Percentiles rank a stretch among this genome's conserved stretches.
phyloP scores from a whole-genome alignment of 1,140 invertebrate genomes.

The Heliconius eleuchia region DNA sequence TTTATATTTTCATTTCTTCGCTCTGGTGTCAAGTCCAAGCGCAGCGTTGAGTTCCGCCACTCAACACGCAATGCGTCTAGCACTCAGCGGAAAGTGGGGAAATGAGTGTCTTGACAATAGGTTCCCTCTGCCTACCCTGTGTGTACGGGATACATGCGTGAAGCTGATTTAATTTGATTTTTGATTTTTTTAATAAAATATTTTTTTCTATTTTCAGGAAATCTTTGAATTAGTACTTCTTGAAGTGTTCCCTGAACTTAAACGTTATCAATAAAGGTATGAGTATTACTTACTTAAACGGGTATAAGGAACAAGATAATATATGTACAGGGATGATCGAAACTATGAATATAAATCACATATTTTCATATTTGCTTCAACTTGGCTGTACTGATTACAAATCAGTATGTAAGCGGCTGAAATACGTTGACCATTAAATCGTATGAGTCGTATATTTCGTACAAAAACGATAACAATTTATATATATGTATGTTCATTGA shows the following conservation, averaged over 20 bases:
- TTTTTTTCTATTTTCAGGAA: conserved; percentile 83
- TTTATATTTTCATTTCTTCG: too few species aligned
- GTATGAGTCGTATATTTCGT: neutral
- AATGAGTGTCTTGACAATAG: too few species aligned
- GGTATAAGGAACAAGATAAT: conserved; percentile 22
- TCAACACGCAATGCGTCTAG: too few species aligned
- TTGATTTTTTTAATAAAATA: conserved; percentile 9
- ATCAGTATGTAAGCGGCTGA: neutral
- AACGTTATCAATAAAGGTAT: conserved; percentile 69
- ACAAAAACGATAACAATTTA: neutral
- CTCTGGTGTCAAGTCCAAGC: too few species aligned
- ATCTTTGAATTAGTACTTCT: conserved; percentile 87
- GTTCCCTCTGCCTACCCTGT: too few species aligned
- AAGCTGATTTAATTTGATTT: too few species aligned
- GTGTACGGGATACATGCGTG: too few species aligned
- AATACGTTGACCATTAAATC: conserved; percentile 12
- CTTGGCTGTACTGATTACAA: neutral
- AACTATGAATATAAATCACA: conserved; percentile 11
- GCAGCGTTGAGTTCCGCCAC: too few species aligned
- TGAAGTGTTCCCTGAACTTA: conserved; percentile 89
- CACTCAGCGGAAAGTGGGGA: too few species aligned
- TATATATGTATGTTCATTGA: neutral
- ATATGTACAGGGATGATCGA: conserved; percentile 35
- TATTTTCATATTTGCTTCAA: conserved; percentile 17
- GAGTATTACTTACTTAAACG: conserved; percentile 16